Evolutionary conservation across 2,113 vertebrate species (phyloP).

Genomic region (Eolophus roseicapilla): DNA sequence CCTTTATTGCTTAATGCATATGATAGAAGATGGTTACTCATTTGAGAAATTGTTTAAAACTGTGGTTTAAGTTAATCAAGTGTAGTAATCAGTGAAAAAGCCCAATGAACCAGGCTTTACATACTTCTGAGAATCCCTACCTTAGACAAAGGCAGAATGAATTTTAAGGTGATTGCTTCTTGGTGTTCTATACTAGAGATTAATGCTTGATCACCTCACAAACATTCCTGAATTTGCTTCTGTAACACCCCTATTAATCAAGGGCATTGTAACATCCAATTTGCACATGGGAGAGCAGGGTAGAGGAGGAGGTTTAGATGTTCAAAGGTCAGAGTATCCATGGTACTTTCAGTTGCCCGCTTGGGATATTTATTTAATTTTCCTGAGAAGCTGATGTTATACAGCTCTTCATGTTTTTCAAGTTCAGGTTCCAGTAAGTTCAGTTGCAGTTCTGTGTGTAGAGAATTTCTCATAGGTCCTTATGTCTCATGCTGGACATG

Average conservation of each 20-base stretch:
- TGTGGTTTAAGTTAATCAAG: background rate
- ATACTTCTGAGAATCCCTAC: background rate
- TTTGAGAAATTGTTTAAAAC: background rate
- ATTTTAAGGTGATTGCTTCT: background rate
- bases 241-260: background rate
- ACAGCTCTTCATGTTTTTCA: background rate
- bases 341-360: background rate
- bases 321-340: background rate
- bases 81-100: background rate
- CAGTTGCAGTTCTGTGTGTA: background rate
- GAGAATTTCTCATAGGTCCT: background rate
- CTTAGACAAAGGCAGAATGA: background rate
- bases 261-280: background rate
- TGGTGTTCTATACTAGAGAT: background rate
- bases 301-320: background rate
- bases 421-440: background rate
- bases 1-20: background rate
- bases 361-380: background rate
- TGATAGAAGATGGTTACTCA: background rate
- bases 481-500: background rate
- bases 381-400: background rate
- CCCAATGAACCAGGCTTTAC: background rate
- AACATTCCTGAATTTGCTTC: background rate
- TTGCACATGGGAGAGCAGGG: background rate
- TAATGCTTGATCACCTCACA: background rate